Evolutionary conservation across 2,888 invertebrate species (phyloP).

Genomic region (Trypoxylon attenuatum): DNA sequence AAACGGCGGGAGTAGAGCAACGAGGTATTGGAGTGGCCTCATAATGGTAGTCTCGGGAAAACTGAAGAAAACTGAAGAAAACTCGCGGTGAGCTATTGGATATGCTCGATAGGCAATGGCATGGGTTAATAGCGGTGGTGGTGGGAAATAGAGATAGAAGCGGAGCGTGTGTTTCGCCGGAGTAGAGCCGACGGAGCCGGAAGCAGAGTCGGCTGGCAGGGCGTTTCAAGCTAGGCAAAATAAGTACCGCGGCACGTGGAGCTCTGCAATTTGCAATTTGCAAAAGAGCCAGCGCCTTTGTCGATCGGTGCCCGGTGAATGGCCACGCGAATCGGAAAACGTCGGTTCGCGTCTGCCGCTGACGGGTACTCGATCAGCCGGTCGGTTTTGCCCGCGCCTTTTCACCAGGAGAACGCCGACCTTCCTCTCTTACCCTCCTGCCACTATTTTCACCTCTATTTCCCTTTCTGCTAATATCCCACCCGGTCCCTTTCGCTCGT

Average conservation of each 20-base stretch:
- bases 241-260: neutral
- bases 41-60: constrained; percentile 25
- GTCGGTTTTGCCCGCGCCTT: constrained; percentile 28
- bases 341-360: constrained; percentile 42
- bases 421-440: too few relatives aligned
- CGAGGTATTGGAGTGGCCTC: constrained; percentile 35
- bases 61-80: constrained; percentile 28
- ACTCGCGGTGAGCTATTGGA: too few relatives aligned
- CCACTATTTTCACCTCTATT: too few relatives aligned
- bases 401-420: constrained; percentile 24
- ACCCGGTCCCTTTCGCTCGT: neutral
- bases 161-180: too few relatives aligned
- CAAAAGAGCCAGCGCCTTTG: constrained; percentile 48
- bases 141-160: too few relatives aligned
- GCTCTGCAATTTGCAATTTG: constrained; percentile 41
- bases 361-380: constrained; percentile 51
- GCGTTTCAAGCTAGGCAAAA: constrained; percentile 7
- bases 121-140: too few relatives aligned
- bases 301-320: constrained; percentile 38
- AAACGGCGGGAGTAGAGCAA: constrained; percentile 15
- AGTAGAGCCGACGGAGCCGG: too few relatives aligned
- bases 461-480: neutral
- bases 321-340: constrained; percentile 46
- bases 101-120: too few relatives aligned
- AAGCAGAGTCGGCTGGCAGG: neutral